phyloP scores from a whole-genome alignment of 1,140 invertebrate genomes.

The Magallana angulata region DNA sequence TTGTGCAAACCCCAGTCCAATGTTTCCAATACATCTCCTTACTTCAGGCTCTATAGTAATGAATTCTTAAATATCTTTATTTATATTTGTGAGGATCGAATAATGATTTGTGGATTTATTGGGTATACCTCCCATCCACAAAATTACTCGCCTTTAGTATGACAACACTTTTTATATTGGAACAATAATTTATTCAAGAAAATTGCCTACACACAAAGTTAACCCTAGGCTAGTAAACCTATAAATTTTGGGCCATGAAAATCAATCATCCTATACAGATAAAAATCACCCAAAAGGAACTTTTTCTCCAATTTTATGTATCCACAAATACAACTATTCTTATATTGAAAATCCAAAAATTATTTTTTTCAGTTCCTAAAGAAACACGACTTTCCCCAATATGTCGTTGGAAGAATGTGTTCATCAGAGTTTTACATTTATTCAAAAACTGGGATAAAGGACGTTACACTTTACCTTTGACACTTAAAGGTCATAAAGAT shows the following conservation, averaged over 20 bases:
- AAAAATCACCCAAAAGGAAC: no score
- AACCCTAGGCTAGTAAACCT: not conserved
- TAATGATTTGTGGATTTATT: not conserved
- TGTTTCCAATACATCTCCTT: conserved; percentile 66
- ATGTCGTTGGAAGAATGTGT: conserved; percentile 74
- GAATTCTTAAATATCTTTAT: not conserved
- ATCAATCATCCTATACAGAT: no score
- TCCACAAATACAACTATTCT: not conserved
- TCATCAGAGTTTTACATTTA: conserved; percentile 68
- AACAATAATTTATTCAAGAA: no score
- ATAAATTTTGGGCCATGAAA: not conserved
- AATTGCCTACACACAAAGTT: no score
- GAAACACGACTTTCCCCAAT: conserved; percentile 65
- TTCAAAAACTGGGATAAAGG: conserved; percentile 73
- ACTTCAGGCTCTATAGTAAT: conserved; percentile 63
- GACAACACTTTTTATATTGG: no score
- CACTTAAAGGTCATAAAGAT: conserved; percentile 70
- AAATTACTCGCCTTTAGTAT: no score
- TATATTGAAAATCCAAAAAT: not conserved
- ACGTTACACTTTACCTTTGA: conserved; percentile 68
- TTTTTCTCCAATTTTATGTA: no score
- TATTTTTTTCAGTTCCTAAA: conserved; percentile 58
- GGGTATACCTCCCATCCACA: no score
- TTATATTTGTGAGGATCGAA: conserved; percentile 13
- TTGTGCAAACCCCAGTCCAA: conserved; percentile 60